Conservation (phyloP, 2,888 invertebrate genomes). For the Didymodactylos carnosus region DNA sequence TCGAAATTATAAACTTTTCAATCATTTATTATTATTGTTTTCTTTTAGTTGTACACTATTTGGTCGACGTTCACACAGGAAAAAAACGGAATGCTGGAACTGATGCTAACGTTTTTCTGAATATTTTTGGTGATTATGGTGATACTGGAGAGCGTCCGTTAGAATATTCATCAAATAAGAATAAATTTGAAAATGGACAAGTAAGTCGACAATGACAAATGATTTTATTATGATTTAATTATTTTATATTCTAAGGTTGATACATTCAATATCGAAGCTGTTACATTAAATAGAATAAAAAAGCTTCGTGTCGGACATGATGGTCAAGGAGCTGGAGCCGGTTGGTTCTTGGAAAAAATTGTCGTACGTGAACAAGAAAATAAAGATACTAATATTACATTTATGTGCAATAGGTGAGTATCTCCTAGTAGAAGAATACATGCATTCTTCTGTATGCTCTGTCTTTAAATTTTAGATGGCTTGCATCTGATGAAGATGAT, state of each 20-base stretch:
- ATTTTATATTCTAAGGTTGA: constrained; percentile 28
- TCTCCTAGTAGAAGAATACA: no score
- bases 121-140: constrained; percentile 15
- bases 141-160: constrained; percentile 6
- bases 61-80: constrained; percentile 26
- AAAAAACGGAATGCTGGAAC: constrained; percentile 25
- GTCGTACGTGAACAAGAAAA: constrained; percentile 24
- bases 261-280: constrained; percentile 32
- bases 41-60: constrained; percentile 21
- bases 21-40: no score
- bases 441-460: no score
- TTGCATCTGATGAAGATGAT: constrained; percentile 33
- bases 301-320: constrained; percentile 34
- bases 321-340: constrained; percentile 26
- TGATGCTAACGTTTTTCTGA: constrained; percentile 16
- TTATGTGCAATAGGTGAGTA: no score
- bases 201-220: neutral
- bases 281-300: constrained; percentile 26
- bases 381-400: constrained; percentile 20
- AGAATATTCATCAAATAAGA: neutral
- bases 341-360: constrained; percentile 34
- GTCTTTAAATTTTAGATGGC: constrained; percentile 22
- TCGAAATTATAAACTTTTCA: constrained; percentile 1
- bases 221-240: neutral
- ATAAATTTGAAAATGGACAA: constrained; percentile 10